Base-by-base conservation (phyloP, 2,888 invertebrate genomes). In the Callimorpha dominula region DNA sequence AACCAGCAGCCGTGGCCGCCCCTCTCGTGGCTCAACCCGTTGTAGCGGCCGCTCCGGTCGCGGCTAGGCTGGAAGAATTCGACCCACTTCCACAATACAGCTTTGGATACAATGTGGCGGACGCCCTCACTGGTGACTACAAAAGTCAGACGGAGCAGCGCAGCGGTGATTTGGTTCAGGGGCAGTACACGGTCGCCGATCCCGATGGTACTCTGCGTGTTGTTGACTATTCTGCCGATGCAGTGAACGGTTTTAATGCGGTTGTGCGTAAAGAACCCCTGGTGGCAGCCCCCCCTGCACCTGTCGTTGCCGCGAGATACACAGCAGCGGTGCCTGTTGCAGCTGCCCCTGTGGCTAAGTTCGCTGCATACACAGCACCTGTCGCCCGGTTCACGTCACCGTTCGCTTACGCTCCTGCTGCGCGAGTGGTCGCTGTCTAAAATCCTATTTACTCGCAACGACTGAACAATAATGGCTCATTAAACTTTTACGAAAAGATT, bases 71-170 rank as follows among this genome's bases (percentile, higher is more conserved):
- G 5, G 95, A 94, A 77, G 93, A 96, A 78, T 96, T 95, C 86
- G 96, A 96, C 83, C 95, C 96, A 1, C 88, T 94, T 67, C 97
- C 97, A 0, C 96, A 96, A 86, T 97, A 97, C 90, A 88, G 90
- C 77, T 95, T 91, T 74, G 95, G 94, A 71, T 95, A 95, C 81
- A 89, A 92, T 71, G 95, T 95, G 43, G 93, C 94, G 0, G 95
- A 95, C 78, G 90, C 93, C 0, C 88, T 94, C 60, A 94, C 95
- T 72, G 95, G 95, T 0, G 95, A 95, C 81, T 94, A 92, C 88
- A 95, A 95, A 86, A 93, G 91, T 74, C 95, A 94, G 81, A 89
- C 89, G 49, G 96, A 96, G 85, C 93, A 95, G 74, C 93, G 96
- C 77, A 93, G 95, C 77, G 96, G 96, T 65, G 96, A 96, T 77